phyloP scores from a whole-genome alignment of 2,113 vertebrate genomes.

The Sturnira hondurensis region DNA sequence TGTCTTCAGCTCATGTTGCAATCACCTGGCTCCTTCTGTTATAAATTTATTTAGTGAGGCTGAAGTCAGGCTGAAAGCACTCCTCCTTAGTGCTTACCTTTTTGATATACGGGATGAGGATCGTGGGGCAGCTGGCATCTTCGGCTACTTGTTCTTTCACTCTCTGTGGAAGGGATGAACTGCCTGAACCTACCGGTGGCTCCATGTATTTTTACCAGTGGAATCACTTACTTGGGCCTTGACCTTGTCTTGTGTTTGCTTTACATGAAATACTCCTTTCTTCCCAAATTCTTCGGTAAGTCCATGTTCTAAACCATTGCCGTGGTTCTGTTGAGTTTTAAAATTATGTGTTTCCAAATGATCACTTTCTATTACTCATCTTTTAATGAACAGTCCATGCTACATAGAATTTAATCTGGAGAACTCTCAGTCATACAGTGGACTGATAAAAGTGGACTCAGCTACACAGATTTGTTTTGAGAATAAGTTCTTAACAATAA shows the following conservation, averaged over 20 bases:
- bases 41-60: too few relatives aligned
- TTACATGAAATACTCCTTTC: not conserved
- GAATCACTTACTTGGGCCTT: not conserved
- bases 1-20: not conserved
- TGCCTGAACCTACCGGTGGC: not conserved
- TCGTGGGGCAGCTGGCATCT: not conserved
- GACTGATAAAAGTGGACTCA: not conserved
- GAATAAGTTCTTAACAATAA: not conserved
- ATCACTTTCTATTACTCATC: not conserved
- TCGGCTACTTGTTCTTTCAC: not conserved
- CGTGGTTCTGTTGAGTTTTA: not conserved
- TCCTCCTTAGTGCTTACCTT: not conserved
- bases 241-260: not conserved
- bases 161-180: not conserved
- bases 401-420: not conserved
- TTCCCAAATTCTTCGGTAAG: not conserved
- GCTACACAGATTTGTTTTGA: not conserved
- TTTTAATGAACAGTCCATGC: not conserved
- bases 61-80: too few relatives aligned
- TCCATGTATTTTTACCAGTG: not conserved
- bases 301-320: not conserved
- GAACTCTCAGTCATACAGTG: not conserved
- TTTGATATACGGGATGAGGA: not conserved
- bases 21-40: not conserved
- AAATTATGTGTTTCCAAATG: not conserved